Evolutionary conservation across 1,140 invertebrate species (phyloP).

Genomic region (Cydia splendana): DNA sequence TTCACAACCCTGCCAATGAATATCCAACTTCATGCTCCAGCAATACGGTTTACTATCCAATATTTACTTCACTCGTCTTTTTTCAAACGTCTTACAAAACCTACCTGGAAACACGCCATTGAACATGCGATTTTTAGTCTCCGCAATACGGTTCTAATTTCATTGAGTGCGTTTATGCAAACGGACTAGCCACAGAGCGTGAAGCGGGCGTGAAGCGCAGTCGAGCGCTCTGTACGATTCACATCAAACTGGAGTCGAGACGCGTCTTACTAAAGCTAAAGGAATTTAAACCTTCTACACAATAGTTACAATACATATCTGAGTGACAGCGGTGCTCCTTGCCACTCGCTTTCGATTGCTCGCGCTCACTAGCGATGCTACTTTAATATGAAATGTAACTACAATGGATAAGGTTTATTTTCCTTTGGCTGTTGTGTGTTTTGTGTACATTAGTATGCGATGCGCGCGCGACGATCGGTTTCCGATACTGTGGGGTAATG

Average conservation of each 20-base stretch:
- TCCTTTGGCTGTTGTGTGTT: not conserved
- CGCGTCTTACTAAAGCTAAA: too few species aligned
- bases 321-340: not conserved
- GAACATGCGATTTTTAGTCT: not conserved
- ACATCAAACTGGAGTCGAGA: not conserved
- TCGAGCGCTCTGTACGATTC: not conserved
- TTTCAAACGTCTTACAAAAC: not conserved
- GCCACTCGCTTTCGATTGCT: not conserved
- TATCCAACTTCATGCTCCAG: not conserved
- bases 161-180: not conserved
- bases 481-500: slow-evolving; percentile 26
- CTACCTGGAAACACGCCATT: not conserved
- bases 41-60: not conserved
- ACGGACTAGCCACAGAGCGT: not conserved
- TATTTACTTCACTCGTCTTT: not conserved
- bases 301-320: too few species aligned
- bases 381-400: not conserved
- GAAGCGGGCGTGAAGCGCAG: not conserved
- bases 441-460: slow-evolving; percentile 4
- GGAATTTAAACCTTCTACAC: too few species aligned
- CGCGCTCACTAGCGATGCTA: not conserved
- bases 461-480: slow-evolving; percentile 22
- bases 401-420: not conserved
- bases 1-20: not conserved
- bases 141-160: not conserved